These are phyloP conservation scores for Conops quadrifasciatus DNA, from an alignment of 2,888 invertebrate genomes.

Conservation along the genomic window DNA sequence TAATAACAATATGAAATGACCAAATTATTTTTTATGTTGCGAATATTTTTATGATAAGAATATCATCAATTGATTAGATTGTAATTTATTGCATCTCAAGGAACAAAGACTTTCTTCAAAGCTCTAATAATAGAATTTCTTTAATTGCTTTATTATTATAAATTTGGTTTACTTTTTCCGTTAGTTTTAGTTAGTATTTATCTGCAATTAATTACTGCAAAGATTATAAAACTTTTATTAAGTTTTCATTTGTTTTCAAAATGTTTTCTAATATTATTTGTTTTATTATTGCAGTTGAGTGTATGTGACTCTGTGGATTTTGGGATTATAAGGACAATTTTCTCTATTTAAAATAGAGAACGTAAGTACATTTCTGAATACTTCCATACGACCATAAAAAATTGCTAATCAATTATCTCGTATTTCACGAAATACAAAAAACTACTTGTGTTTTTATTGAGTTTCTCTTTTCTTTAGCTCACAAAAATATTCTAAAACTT, in stretches of 20 bases:
- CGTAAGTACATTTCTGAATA: no score
- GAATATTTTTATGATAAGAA: neutral
- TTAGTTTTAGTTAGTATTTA: conserved; percentile 53
- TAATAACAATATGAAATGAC: no score
- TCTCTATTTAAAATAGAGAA: no score
- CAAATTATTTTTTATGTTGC: no score
- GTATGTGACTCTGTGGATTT: neutral
- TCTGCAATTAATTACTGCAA: conserved; percentile 33
- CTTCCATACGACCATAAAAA: neutral
- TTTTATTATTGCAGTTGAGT: neutral
- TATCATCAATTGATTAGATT: neutral
- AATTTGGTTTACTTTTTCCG: conserved; percentile 44
- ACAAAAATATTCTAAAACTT: conserved; percentile 4
- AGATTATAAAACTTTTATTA: neutral
- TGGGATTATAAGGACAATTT: no score
- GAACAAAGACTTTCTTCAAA: no score
- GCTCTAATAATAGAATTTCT: conserved; percentile 55
- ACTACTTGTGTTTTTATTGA: neutral
- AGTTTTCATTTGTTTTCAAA: neutral
- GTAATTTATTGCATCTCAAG: no score
- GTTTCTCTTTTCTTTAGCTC: neutral
- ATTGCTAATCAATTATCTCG: neutral
- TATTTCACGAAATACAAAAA: neutral
- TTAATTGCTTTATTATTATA: conserved; percentile 35
- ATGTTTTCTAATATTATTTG: conserved; percentile 2